These are phyloP conservation scores for Medauroidea extradentata DNA, from an alignment of 1,140 invertebrate genomes.

Conservation along the genomic window DNA sequence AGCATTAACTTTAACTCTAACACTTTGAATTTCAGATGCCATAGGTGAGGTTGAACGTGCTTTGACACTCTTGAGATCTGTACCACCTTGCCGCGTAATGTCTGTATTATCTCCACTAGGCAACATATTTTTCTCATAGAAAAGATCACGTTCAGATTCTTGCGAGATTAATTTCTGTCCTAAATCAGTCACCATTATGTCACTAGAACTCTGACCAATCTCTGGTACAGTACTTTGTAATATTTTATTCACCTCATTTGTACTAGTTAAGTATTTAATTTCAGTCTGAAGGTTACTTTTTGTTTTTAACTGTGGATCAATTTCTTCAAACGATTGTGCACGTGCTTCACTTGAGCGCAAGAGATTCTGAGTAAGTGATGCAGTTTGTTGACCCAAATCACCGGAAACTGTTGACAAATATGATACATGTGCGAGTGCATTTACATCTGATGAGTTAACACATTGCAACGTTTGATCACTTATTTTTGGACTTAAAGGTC, in stretches of 20 bases:
- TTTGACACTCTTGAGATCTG: background rate
- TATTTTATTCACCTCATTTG: constrained; percentile 15
- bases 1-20: too few species aligned
- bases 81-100: background rate
- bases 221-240: constrained; percentile 9
- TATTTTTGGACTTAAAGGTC: background rate
- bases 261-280: constrained; percentile 11
- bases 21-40: too few species aligned
- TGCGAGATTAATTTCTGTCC: background rate
- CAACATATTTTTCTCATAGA: background rate
- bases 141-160: background rate
- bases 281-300: constrained; percentile 5
- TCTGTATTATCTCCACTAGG: background rate
- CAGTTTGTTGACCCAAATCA: background rate
- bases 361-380: background rate
- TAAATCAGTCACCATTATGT: background rate
- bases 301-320: too few species aligned
- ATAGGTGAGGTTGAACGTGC: too few species aligned
- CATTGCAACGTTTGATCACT: background rate
- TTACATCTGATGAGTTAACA: background rate
- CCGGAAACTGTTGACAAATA: background rate
- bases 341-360: background rate
- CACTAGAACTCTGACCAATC: background rate
- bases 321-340: background rate
- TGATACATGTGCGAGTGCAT: background rate